Conservation (phyloP, 2,888 invertebrate genomes). For the Platycnemis pennipes region DNA sequence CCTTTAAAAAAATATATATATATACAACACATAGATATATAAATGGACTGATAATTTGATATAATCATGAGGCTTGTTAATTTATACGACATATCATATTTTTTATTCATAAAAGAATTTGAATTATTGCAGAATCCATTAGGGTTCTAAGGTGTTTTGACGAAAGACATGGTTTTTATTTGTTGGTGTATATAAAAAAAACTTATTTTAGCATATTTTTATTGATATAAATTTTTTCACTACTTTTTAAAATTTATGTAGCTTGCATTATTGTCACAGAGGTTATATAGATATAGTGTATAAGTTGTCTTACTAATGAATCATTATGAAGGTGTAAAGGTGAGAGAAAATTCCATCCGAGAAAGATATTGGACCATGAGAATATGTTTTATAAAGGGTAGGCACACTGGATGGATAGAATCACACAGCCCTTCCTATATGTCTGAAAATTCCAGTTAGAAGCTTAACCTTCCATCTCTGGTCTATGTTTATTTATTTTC, state of each 20-base stretch:
- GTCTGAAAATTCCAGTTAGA: constrained; percentile 66
- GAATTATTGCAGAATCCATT: constrained; percentile 53
- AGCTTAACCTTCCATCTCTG: constrained; percentile 66
- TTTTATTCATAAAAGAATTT: constrained; percentile 60
- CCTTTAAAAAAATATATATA: neutral
- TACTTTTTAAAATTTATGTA: constrained; percentile 65
- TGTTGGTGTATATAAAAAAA: constrained; percentile 67
- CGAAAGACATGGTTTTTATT: constrained; percentile 66
- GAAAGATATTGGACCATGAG: constrained; percentile 54
- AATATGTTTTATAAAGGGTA: constrained; percentile 53
- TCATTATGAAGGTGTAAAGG: constrained; percentile 24
- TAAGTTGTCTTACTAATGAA: constrained; percentile 67
- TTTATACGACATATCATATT: constrained; percentile 67
- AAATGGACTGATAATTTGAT: constrained; percentile 57
- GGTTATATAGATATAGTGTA: constrained; percentile 55
- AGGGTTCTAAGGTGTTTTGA: constrained; percentile 50
- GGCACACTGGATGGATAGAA: constrained; percentile 60
- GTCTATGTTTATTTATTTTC: constrained; percentile 65
- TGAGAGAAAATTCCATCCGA: constrained; percentile 39
- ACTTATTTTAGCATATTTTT: constrained; percentile 67
- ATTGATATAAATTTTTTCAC: constrained; percentile 59
- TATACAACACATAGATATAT: constrained; percentile 45
- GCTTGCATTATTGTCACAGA: constrained; percentile 46
- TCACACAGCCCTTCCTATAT: constrained; percentile 62
- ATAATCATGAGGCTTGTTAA: constrained; percentile 63